Evolutionary conservation across 2,797 vertebrate genomes (phyloP).

Genomic region (Dipus sagitta): DNA sequence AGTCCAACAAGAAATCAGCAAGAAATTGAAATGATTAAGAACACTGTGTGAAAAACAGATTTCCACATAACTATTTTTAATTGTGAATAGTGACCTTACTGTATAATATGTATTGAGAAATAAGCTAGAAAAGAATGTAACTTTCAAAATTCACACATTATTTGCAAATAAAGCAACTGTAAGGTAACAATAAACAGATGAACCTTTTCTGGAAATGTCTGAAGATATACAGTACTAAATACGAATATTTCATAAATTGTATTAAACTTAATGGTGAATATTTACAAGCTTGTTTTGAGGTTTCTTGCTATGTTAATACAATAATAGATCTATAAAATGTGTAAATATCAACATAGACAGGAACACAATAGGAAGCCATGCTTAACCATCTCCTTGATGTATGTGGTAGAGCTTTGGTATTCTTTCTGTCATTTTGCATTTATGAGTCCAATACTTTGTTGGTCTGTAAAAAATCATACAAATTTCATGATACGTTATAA

Average conservation of each 20-base stretch:
- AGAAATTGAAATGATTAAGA: constrained; percentile 15
- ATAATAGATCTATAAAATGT: background rate
- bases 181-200: background rate
- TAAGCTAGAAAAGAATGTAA: background rate
- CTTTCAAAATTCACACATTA: background rate
- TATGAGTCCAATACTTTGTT: too few relatives aligned
- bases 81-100: constrained; percentile 35
- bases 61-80: constrained; percentile 12
- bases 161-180: background rate
- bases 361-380: background rate
- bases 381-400: background rate
- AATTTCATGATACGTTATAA: too few relatives aligned
- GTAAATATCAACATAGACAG: background rate
- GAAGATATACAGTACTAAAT: background rate
- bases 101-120: background rate
- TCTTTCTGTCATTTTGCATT: too few relatives aligned
- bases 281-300: background rate
- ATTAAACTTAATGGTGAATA: background rate
- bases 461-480: too few relatives aligned
- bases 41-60: background rate
- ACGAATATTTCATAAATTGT: background rate
- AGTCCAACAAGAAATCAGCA: background rate
- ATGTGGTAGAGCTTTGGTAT: background rate
- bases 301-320: background rate
- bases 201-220: background rate